These are phyloP conservation scores for Nomia melanderi DNA, from an alignment of 1,140 invertebrate genomes.

Conservation along the genomic window DNA sequence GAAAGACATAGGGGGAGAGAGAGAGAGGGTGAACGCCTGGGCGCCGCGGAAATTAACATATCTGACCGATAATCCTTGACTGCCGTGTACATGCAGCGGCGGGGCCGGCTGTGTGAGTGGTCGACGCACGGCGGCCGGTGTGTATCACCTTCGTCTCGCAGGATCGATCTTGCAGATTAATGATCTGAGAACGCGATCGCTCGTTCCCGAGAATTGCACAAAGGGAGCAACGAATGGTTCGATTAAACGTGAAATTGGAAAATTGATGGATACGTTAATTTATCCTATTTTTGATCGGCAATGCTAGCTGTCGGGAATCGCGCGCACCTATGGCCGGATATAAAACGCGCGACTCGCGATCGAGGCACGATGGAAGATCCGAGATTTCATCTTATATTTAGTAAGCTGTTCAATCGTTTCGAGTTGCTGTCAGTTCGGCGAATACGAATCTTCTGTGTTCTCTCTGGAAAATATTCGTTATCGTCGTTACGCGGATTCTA, in stretches of 20 bases:
- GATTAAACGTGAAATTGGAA: background rate
- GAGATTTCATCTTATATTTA: no score
- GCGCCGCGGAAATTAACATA: conserved; percentile 77
- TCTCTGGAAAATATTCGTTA: no score
- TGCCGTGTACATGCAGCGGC: conserved; percentile 55
- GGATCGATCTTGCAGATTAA: background rate
- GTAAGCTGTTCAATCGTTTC: no score
- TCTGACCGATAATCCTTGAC: conserved; percentile 73
- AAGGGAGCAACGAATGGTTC: background rate
- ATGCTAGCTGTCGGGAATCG: no score
- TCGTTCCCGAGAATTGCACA: background rate
- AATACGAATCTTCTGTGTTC: no score
- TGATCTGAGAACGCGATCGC: background rate
- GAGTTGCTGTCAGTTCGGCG: no score
- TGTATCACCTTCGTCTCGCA: background rate
- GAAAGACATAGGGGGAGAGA: background rate
- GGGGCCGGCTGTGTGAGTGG: background rate
- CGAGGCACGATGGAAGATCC: no score
- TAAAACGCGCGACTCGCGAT: no score
- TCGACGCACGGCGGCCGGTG: background rate
- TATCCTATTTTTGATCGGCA: no score
- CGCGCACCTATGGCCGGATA: no score
- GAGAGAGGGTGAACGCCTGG: conserved; percentile 6
- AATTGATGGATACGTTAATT: no score
- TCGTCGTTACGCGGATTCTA: no score